Evolutionary conservation across 2,888 invertebrate species (phyloP).

Genomic region (Aphrophora alni): DNA sequence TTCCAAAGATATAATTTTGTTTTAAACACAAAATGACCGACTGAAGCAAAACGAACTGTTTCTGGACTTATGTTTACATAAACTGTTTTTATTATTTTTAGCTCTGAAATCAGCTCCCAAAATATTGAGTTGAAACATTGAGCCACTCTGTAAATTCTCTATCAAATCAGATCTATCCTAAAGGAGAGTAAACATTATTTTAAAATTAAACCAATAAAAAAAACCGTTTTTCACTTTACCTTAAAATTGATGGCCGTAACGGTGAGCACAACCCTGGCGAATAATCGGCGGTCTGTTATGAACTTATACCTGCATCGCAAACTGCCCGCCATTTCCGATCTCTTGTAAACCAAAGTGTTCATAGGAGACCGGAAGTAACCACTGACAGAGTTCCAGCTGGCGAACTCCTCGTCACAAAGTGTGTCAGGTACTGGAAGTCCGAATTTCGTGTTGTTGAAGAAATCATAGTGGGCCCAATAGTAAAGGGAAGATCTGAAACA

Average conservation of each 20-base stretch:
- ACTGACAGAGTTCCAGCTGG: constrained; percentile 79
- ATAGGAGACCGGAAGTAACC: constrained; percentile 82
- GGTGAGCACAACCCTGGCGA: constrained; percentile 80
- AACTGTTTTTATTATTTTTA: too few relatives aligned
- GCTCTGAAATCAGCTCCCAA: too few relatives aligned
- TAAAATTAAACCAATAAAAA: too few relatives aligned
- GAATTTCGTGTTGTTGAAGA: constrained; percentile 88
- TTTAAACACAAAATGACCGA: too few relatives aligned
- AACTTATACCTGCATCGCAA: constrained; percentile 83
- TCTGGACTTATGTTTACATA: too few relatives aligned
- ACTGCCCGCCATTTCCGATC: constrained; percentile 67
- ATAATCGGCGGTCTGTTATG: constrained; percentile 80
- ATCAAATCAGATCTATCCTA: too few relatives aligned
- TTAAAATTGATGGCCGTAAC: constrained; percentile 82
- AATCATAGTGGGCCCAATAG: constrained; percentile 94
- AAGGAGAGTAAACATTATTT: too few relatives aligned
- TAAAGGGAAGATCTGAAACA: constrained; percentile 84
- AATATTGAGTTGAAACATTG: too few relatives aligned
- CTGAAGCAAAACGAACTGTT: too few relatives aligned
- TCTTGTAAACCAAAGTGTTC: constrained; percentile 86
- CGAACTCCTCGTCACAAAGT: constrained; percentile 86
- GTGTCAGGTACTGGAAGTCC: constrained; percentile 83
- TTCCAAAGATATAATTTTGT: too few relatives aligned
- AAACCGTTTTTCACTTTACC: too few relatives aligned
- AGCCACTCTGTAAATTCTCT: too few relatives aligned